Evolutionary conservation across 2,888 invertebrate species (phyloP).

Genomic region (Bellardia bayeri): DNA sequence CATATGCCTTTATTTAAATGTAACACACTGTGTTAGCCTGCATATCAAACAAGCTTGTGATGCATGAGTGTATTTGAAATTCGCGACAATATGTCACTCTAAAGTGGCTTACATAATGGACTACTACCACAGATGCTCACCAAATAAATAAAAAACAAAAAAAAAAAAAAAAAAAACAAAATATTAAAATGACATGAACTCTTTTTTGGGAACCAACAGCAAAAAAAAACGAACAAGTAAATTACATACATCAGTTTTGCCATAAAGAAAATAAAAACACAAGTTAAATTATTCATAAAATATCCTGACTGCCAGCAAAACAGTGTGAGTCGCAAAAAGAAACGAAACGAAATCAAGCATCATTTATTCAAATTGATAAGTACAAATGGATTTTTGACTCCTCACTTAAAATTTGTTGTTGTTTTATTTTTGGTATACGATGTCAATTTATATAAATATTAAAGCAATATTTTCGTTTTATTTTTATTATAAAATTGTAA

Average conservation of each 20-base stretch:
- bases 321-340: neutral
- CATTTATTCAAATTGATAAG: constrained; percentile 71
- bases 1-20: constrained; percentile 27
- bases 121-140: constrained; percentile 60
- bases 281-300: constrained; percentile 70
- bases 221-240: constrained; percentile 52
- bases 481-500: constrained; percentile 35
- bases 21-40: constrained; percentile 17
- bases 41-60: constrained; percentile 6
- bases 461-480: constrained; percentile 58
- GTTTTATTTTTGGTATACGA: neutral
- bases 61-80: constrained; percentile 65
- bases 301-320: constrained; percentile 43
- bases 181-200: constrained; percentile 37
- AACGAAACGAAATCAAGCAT: constrained; percentile 32
- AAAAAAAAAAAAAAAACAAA: constrained; percentile 28
- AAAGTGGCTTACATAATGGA: constrained; percentile 71
- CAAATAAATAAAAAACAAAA: constrained; percentile 47
- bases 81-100: constrained; percentile 72
- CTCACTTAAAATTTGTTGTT: neutral
- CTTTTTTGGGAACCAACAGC: constrained; percentile 39
- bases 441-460: constrained; percentile 67
- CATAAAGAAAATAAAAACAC: constrained; percentile 17
- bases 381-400: constrained; percentile 51
- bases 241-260: constrained; percentile 49